A percentile compares a stretch with the other conserved stretches of the same genome.
phyloP scores from a whole-genome alignment of 2,113 vertebrate genomes.

The Bostrychus sinensis region DNA sequence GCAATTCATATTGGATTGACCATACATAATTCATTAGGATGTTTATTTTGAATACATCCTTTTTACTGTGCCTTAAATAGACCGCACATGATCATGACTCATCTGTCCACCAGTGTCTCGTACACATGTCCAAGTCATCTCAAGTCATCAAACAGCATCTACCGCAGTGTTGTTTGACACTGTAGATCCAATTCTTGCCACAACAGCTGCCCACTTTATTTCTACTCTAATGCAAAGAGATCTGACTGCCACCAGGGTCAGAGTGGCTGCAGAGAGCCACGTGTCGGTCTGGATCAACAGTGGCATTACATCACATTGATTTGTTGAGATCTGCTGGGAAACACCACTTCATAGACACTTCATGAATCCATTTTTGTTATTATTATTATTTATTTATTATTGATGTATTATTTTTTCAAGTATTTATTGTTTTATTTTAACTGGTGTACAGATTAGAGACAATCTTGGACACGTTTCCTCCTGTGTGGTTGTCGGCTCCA shows the following conservation, averaged over 20 bases:
- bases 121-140: background rate
- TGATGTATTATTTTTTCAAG: no score
- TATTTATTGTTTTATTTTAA: no score
- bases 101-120: background rate
- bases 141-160: background rate
- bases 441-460: background rate
- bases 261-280: constrained; percentile 19
- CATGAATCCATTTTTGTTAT: no score
- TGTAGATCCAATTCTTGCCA: background rate
- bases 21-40: background rate
- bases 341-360: no score
- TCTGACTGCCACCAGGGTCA: constrained; percentile 25
- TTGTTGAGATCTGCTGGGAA: no score
- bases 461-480: background rate
- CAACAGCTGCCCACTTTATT: constrained; percentile 13
- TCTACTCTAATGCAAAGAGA: background rate
- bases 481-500: background rate
- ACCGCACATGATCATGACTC: background rate
- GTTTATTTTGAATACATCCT: background rate
- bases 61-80: background rate
- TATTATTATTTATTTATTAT: no score
- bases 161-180: background rate
- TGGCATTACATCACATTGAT: no score
- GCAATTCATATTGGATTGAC: background rate
- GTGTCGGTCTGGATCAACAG: no score